Conservation (phyloP, 2,888 invertebrate genomes). For the Tigriopus californicus region DNA sequence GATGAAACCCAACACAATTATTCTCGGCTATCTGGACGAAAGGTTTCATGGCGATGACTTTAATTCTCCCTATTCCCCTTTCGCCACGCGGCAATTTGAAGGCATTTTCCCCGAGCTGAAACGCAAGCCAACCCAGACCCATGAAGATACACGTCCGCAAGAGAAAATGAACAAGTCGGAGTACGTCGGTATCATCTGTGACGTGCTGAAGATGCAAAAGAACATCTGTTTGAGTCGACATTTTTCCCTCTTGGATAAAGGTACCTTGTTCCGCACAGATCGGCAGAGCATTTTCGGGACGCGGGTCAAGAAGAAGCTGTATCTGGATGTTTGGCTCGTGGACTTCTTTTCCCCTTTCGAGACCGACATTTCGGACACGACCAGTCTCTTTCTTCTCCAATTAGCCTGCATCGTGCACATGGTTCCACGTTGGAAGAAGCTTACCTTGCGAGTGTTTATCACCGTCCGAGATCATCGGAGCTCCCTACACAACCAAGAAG, state of each 20-base stretch:
- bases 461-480: not conserved
- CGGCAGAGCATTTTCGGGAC: conserved; percentile 28
- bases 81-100: not conserved
- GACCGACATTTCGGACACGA: conserved; percentile 38
- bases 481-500: conserved; percentile 20
- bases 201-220: conserved; percentile 78
- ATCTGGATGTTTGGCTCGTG: conserved; percentile 95
- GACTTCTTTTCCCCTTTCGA: conserved; percentile 50
- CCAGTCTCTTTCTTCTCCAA: conserved; percentile 85
- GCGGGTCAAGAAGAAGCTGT: conserved; percentile 40
- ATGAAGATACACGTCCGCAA: not conserved
- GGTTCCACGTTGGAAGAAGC: conserved; percentile 25
- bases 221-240: conserved; percentile 84
- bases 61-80: not conserved
- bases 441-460: conserved; percentile 8
- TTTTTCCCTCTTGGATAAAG: conserved; percentile 52
- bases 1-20: conserved; percentile 93
- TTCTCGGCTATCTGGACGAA: conserved; percentile 33
- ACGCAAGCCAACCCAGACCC: not conserved
- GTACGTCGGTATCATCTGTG: conserved; percentile 65
- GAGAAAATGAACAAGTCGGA: conserved; percentile 30
- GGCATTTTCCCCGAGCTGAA: not conserved
- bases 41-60: conserved; percentile 11
- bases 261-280: not conserved
- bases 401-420: conserved; percentile 86